Evolutionary conservation across 1,140 invertebrate species (phyloP), one percentile per base, ranked within the genome.

Genomic region (Yoshiicerus persimilis): DNA sequence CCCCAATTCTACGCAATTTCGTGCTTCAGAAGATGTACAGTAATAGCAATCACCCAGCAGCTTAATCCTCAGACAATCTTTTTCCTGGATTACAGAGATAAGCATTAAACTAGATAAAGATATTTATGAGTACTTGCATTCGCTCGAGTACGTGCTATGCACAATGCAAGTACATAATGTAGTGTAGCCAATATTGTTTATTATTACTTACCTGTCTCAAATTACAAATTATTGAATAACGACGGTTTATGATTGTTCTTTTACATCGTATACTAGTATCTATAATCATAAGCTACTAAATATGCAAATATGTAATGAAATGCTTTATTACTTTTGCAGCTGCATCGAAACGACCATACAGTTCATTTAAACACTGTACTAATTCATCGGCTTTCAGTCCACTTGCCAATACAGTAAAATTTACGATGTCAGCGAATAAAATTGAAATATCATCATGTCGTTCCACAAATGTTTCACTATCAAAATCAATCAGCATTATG

Each of bases 351-450:
- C 96, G 95, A 8, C 97, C 97, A 92, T 98, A 99, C 0, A 99
- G 93, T 92, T 98, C 97, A 91, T 99, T 98, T 4, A 99, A 93
- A 0, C 97, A 96, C 92, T 97, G 95, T 1, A 99, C 97, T 41
- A 99, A 93, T 89, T 97, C 95, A 91, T 96, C 95, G 0, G 97
- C 96, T 30, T 93, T 93, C 66, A 99, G 93, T 6, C 95, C 96
- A 0, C 96, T 96, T 0, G 97, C 98, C 91, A 99, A 94, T 62
- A 96, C 94, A 0, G 98, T 98, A 92, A 98, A 99, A 92, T 99
- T 98, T 0, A 99, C 98, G 77, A 99, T 97, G 93, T 99, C 98
- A 0, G 98, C 98, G 92, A 98, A 99, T 4, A 99, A 92, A 89
- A 99, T 98, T 84, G 96, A 97, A 4, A 99, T 97, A 92, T 98